These are phyloP conservation scores for Cantharis nigra DNA, from an alignment of 2,888 invertebrate species.

Conservation along the genomic window DNA sequence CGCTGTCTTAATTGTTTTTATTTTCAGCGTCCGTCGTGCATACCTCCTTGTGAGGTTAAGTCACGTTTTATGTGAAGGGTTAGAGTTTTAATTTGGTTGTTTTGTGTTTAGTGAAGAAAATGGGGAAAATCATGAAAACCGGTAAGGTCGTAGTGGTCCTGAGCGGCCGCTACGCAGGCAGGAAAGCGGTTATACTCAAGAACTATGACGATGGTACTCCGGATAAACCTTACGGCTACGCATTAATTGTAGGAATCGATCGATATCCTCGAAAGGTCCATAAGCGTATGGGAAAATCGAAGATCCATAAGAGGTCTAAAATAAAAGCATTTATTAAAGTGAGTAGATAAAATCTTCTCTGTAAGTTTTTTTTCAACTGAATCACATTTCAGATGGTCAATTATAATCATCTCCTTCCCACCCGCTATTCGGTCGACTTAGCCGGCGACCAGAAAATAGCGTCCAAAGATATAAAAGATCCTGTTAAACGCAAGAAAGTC, in stretches of 20 bases:
- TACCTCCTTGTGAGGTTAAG: not conserved
- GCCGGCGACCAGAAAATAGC: constrained; percentile 90
- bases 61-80: not conserved
- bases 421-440: constrained; percentile 93
- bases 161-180: no score
- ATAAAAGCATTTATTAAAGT: constrained; percentile 98
- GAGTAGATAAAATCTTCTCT: constrained; percentile 41
- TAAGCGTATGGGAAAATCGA: no score
- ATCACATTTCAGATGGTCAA: constrained; percentile 66
- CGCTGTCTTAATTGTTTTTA: not conserved
- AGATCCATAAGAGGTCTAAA: constrained; percentile 69
- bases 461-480: constrained; percentile 93
- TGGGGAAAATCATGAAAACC: constrained; percentile 99
- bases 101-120: constrained; percentile 59
- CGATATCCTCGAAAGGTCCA: no score
- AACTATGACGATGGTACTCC: no score
- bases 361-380: not conserved
- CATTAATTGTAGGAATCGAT: no score
- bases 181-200: constrained; percentile 46
- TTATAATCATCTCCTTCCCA: constrained; percentile 93
- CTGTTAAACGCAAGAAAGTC: constrained; percentile 93
- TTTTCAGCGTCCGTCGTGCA: not conserved
- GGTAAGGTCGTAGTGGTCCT: no score
- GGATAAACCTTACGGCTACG: no score
- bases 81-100: not conserved